These are phyloP conservation scores for Eupithecia vulgata DNA, from an alignment of 2,888 invertebrate species.

Conservation along the genomic window DNA sequence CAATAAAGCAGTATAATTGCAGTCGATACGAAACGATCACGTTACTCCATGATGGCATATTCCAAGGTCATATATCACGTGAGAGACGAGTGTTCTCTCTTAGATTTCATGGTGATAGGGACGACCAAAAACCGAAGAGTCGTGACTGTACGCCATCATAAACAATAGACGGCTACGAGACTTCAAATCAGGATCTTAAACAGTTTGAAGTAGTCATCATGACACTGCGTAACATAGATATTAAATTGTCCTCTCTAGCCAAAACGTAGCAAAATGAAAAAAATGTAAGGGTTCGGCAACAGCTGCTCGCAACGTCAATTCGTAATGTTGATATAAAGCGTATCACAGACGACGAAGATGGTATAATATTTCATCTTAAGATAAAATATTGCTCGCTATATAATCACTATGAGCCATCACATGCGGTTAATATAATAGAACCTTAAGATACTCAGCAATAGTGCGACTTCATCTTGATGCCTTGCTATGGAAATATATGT, in stretches of 20 bases:
- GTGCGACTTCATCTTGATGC: too few relatives aligned
- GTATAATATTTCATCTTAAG: too few relatives aligned
- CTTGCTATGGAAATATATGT: too few relatives aligned
- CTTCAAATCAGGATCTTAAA: slow-evolving; percentile 2
- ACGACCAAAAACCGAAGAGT: background rate
- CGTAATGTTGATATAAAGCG: too few relatives aligned
- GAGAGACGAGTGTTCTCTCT: slow-evolving; percentile 51
- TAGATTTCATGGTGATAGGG: slow-evolving; percentile 26
- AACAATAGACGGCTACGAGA: background rate
- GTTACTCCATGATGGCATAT: slow-evolving; percentile 47
- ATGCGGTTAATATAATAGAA: too few relatives aligned
- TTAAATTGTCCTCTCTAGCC: background rate
- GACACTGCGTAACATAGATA: background rate
- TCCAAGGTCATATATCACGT: slow-evolving; percentile 55
- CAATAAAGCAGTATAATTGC: slow-evolving; percentile 42
- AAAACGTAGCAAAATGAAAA: background rate
- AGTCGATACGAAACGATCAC: slow-evolving; percentile 48
- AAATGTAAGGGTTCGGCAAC: background rate
- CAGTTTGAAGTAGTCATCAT: background rate
- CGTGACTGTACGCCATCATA: background rate
- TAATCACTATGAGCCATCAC: too few relatives aligned
- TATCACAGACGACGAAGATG: too few relatives aligned
- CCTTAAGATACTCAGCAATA: too few relatives aligned
- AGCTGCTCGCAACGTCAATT: too few relatives aligned
- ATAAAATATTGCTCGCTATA: too few relatives aligned